Conservation (phyloP, 2,113 vertebrate species). For the Pachycephala philippinensis region DNA sequence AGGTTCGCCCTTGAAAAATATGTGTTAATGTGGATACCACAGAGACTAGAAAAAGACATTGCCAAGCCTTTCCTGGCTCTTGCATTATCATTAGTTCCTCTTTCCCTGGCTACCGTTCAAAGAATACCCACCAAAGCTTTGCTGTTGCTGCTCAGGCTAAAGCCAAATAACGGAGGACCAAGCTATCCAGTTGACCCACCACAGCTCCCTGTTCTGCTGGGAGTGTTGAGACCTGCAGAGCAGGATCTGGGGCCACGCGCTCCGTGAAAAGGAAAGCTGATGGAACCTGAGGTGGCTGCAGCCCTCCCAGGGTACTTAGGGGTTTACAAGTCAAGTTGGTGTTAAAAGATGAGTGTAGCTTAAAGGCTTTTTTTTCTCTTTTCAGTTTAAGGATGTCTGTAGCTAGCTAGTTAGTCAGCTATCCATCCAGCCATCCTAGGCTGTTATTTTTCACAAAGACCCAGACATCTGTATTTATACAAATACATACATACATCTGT, state of each 20-base stretch:
- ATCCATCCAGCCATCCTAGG: neutral
- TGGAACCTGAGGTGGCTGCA: neutral
- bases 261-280: neutral
- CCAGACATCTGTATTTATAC: slow-evolving; percentile 1
- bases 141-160: neutral
- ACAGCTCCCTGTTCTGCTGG: neutral
- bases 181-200: fast-evolving
- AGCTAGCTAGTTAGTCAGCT: neutral
- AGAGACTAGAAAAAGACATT: neutral
- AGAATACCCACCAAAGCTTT: neutral
- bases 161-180: neutral
- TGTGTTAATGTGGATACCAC: neutral
- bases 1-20: neutral
- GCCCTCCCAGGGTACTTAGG: fast-evolving
- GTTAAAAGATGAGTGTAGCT: neutral
- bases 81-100: neutral
- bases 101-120: neutral
- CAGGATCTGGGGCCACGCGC: fast-evolving
- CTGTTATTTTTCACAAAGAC: neutral
- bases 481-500: neutral
- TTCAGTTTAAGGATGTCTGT: neutral
- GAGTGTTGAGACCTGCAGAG: neutral
- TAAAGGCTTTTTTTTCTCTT: neutral
- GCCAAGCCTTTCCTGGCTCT: neutral
- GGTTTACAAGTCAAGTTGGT: neutral